Evolutionary conservation across 2,797 vertebrate species (phyloP).

Genomic region (Alfaro cultratus): DNA sequence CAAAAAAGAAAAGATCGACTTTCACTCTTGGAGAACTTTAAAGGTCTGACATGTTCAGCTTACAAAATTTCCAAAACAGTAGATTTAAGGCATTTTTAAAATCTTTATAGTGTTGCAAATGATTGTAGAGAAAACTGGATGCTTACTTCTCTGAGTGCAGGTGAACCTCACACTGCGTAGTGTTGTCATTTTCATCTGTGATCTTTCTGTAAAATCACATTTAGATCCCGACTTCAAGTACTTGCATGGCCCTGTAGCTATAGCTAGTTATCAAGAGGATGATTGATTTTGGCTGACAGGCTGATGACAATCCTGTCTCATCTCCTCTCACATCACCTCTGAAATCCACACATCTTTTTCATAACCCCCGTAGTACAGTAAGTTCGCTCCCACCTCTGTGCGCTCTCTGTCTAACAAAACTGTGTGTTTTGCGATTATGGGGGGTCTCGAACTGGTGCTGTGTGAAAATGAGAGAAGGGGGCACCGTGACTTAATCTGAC

Average conservation of each 20-base stretch:
- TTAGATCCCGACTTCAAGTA: conserved; percentile 31
- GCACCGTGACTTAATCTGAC: conserved; percentile 82
- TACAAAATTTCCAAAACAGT: not conserved
- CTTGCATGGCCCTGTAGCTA: conserved; percentile 36
- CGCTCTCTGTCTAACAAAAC: conserved; percentile 51
- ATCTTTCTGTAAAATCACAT: conserved; percentile 29
- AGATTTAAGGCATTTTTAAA: not conserved
- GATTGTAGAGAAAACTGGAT: not conserved
- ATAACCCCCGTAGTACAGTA: conserved; percentile 69
- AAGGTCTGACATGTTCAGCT: not conserved
- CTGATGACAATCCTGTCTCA: conserved; percentile 71
- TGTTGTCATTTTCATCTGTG: conserved; percentile 13
- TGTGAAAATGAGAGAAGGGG: conserved; percentile 74
- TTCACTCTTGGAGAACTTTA: not conserved
- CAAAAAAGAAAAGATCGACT: not conserved
- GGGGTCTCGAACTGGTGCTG: conserved; percentile 68
- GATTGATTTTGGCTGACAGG: conserved; percentile 76
- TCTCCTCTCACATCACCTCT: conserved; percentile 63
- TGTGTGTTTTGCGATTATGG: conserved; percentile 50
- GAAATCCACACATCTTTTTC: conserved; percentile 66
- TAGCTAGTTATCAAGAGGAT: conserved; percentile 60
- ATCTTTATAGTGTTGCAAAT: not conserved
- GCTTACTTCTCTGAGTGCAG: conserved; percentile 3
- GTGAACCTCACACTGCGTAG: not conserved
- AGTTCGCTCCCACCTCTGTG: conserved; percentile 50